Evolutionary conservation across 1,140 invertebrate species (phyloP).

Genomic region (Pachypsylla venusta): DNA sequence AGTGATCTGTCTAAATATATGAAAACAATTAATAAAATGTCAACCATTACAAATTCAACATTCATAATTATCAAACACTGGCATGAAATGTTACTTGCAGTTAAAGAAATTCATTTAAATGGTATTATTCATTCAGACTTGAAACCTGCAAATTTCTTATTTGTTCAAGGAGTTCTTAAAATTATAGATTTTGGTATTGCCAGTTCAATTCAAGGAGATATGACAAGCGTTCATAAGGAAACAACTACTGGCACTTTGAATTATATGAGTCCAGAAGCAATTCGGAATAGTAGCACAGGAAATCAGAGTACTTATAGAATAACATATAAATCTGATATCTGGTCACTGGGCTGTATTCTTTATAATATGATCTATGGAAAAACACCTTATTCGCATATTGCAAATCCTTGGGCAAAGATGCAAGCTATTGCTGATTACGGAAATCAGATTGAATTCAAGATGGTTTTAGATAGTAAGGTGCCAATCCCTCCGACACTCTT

Average conservation of each 20-base stretch:
- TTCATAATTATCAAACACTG: slow-evolving; percentile 72
- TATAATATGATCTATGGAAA: slow-evolving; percentile 81
- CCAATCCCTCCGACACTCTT: slow-evolving; percentile 18
- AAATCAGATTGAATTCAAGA: slow-evolving; percentile 57
- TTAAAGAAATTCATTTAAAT: slow-evolving; percentile 76
- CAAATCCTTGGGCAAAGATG: slow-evolving; percentile 57
- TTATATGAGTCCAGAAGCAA: slow-evolving; percentile 92
- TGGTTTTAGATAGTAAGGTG: slow-evolving; percentile 6
- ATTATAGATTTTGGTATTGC: slow-evolving; percentile 98
- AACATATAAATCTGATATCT: slow-evolving; percentile 85
- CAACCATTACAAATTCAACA: slow-evolving; percentile 41
- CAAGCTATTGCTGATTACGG: slow-evolving; percentile 64
- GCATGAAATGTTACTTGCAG: slow-evolving; percentile 84
- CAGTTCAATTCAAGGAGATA: slow-evolving; percentile 72
- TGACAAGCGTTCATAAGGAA: slow-evolving; percentile 76
- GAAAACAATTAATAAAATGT: slow-evolving; percentile 40
- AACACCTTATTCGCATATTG: slow-evolving; percentile 80
- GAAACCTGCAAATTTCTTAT: slow-evolving; percentile 92
- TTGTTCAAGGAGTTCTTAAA: slow-evolving; percentile 74
- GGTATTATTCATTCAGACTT: slow-evolving; percentile 92
- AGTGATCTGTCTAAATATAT: slow-evolving; percentile 68
- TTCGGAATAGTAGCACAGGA: slow-evolving; percentile 35
- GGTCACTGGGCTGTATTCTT: slow-evolving; percentile 94
- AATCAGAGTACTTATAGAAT: slow-evolving; percentile 36
- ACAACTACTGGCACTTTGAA: slow-evolving; percentile 76